Evolutionary conservation across 2,113 vertebrate species (phyloP), one percentile per base, ranked within the genome.

Genomic region (Rhinolophus ferrumequinum): DNA sequence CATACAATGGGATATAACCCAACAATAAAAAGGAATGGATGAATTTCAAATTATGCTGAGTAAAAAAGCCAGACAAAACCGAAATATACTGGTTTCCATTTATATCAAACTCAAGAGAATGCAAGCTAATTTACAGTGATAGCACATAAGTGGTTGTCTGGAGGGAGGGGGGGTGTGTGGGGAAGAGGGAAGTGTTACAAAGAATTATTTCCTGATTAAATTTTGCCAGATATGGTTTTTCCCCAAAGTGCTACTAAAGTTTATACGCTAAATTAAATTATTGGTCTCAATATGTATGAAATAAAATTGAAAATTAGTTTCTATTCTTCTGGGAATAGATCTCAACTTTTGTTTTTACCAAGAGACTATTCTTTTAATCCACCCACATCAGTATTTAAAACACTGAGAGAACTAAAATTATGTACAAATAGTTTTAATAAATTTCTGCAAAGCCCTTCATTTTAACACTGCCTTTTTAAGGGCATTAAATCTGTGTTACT

Each of bases 81-180:
- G 62, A 58, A 47, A 75, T 92, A 52, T 76, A 62, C 26, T 70
- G 30, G 12, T 82, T 94, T 76, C 52, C 33, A 64, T 64, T 92
- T 72, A 72, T 64, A 73, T 72, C 52, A 95, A 91, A 72, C 73
- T 92, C 64, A 80, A 80, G 64, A 86, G 81, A 73, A 88, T 64
- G 66, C 54, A 54, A 90, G 52, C 24, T 47, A 87, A 54, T 54
- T 24, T 79, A 26, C 44, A 66, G 44, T 47, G 30, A 56, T 30
- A 64, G 82, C 5, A 3, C 30, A 76, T 47, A 5, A 76, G 6
- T 72, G 66, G 76, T 56, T 87, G 69, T 18, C 26, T 58, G 64
- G 56, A 41, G 30, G n/a, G 26, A 72, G 66, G 22, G 66, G 22
- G 22, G 13, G 72, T 41, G 18, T 47, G 50, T 56, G 24, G 38